Conservation (phyloP, 1,140 invertebrate genomes). For the Harpegnathos saltator region DNA sequence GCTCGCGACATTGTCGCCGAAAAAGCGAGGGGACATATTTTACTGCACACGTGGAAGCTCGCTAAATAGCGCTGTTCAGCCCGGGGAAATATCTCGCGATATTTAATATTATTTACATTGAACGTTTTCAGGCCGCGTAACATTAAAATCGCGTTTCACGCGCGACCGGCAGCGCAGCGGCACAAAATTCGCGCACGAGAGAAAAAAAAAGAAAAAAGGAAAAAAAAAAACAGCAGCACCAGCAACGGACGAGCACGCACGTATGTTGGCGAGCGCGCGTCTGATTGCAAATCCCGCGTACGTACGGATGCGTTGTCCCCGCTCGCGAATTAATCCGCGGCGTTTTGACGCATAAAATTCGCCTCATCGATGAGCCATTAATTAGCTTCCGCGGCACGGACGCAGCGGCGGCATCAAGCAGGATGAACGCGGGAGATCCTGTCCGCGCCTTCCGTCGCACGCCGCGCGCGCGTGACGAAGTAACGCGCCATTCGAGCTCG, state of each 20-base stretch:
- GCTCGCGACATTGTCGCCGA: neutral
- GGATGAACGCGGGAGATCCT: slow-evolving; percentile 64
- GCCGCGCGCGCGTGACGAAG: neutral
- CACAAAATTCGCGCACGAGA: neutral
- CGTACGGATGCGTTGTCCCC: slow-evolving; percentile 16
- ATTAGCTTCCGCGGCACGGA: slow-evolving; percentile 72
- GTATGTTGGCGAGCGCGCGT: too few species aligned
- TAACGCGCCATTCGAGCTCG: neutral
- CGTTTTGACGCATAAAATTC: slow-evolving; percentile 72
- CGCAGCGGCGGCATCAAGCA: slow-evolving; percentile 66
- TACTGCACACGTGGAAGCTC: neutral
- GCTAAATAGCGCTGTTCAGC: slow-evolving; percentile 12
- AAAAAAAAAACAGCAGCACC: slow-evolving; percentile 18
- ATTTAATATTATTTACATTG: slow-evolving; percentile 41
- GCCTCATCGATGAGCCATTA: slow-evolving; percentile 70
- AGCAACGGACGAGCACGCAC: too few species aligned
- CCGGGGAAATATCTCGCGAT: slow-evolving; percentile 8
- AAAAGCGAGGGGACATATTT: slow-evolving; percentile 1
- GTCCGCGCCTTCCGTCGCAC: slow-evolving; percentile 48
- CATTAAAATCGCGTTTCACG: slow-evolving; percentile 51
- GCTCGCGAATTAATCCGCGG: slow-evolving; percentile 67
- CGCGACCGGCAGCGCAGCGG: slow-evolving; percentile 9
- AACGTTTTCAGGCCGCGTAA: neutral
- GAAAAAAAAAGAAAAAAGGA: neutral
- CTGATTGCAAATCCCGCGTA: slow-evolving; percentile 40